phyloP scores from a whole-genome alignment of 2,797 vertebrate species.

The Discoglossus pictus region DNA sequence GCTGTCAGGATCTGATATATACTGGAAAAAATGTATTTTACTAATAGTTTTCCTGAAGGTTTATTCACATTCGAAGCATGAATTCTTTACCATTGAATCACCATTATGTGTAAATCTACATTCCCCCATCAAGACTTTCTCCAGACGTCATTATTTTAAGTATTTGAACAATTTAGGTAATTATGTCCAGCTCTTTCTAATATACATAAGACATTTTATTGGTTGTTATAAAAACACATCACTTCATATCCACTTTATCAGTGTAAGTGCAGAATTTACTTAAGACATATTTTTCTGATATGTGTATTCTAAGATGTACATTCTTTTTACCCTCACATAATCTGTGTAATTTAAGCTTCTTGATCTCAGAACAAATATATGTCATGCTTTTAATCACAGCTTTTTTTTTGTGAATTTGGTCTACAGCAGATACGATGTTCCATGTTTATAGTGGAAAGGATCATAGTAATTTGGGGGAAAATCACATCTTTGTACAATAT shows the following conservation, averaged over 20 bases:
- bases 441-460: no score
- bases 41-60: no score
- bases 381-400: no score
- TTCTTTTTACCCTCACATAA: constrained; percentile 15
- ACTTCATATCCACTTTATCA: constrained; percentile 1
- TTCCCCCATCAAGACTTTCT: neutral
- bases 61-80: no score
- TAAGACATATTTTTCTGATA: neutral
- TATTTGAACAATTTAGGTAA: neutral
- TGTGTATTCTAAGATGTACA: constrained; percentile 17
- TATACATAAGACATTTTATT: neutral
- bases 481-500: no score
- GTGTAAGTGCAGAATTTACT: constrained; percentile 10
- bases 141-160: neutral
- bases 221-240: constrained; percentile 2
- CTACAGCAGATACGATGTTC: no score
- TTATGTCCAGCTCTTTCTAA: neutral
- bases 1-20: no score
- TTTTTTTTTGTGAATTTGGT: no score
- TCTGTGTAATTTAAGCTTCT: constrained; percentile 1
- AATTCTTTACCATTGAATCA: constrained; percentile 11
- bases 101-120: neutral
- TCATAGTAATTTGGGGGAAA: no score
- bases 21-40: no score
- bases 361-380: no score